Conservation (phyloP, 2,888 invertebrate genomes). For the Eristalis pertinax region DNA sequence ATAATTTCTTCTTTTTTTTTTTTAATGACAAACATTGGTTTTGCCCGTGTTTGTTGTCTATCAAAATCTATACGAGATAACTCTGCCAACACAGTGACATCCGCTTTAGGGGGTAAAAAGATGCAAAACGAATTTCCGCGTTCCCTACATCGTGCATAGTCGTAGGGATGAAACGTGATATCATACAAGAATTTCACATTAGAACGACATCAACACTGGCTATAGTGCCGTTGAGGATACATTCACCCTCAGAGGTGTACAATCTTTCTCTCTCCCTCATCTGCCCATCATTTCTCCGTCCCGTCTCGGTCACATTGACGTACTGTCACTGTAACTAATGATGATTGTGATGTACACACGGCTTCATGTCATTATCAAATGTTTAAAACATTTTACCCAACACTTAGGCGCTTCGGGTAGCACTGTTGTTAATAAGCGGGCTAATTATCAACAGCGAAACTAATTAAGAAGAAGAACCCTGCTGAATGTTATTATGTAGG, state of each 20-base stretch:
- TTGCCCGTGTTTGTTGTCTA: neutral
- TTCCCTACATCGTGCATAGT: conserved; percentile 5
- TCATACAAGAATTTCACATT: conserved; percentile 66
- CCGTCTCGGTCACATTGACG: neutral
- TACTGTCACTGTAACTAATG: conserved; percentile 16
- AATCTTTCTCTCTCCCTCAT: neutral
- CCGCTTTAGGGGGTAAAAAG: neutral
- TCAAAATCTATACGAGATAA: neutral
- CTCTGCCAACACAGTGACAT: neutral
- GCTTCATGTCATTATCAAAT: conserved; percentile 33
- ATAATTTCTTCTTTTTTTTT: too few species aligned
- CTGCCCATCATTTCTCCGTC: neutral
- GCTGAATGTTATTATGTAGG: neutral
- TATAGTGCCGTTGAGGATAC: conserved; percentile 62
- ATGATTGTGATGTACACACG: conserved; percentile 11
- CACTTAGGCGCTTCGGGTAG: neutral
- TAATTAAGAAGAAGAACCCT: conserved; percentile 27
- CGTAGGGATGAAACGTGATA: conserved; percentile 56
- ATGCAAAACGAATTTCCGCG: conserved; percentile 51
- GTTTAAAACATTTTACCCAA: neutral
- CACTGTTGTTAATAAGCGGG: conserved; percentile 4
- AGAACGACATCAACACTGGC: conserved; percentile 60
- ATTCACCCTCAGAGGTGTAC: conserved; percentile 63
- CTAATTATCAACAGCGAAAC: conserved; percentile 20
- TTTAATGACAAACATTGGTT: neutral